Base-by-base conservation (phyloP, 2,797 vertebrate species). In the Psittacula derbiana region DNA sequence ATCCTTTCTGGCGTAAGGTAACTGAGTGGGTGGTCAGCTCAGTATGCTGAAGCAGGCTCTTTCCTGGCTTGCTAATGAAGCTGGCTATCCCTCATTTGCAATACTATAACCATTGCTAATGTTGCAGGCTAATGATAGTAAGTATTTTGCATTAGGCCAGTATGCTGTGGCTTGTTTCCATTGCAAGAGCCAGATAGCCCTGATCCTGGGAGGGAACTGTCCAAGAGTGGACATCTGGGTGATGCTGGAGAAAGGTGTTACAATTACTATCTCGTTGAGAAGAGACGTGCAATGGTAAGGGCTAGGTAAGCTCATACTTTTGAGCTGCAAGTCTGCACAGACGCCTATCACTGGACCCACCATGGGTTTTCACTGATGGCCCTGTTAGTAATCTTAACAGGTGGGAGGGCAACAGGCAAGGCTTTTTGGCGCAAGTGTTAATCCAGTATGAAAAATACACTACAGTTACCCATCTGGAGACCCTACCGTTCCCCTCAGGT, bases 381-480 rank as follows among this genome's bases (percentile, higher is more conserved):
- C 43, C 67, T 7, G 18, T 53, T 19, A 7, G 50, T 49, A 80
- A 71, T 88, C 61, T 57, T 44, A 94, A 89, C 93, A 89, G 93
- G 92, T 92, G 80, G 83, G 74, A 84, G 67, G 88, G 91, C 92
- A 87, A 75, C 87, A 70, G 74, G 89, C 87, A 64, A 73, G 47
- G 81, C 67, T 87, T 89, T 91, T 65, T 80, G 86, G 89, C 74
- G 49, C 86, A 64, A 73, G 86, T 88, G 67, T 70, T 89, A 87
- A 95, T 89, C 52, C 41, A 13, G 46, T 83, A 80, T 69, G 89
- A 90, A 70, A 84, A 86, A 84, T 38, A 31, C 58, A 23, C 82
- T 88, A 23, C 66, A 60, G 73, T 47, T 33, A 47, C 82, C 72
- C 95, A 92, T 78, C 93, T 86, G 95, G 89, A 86, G 91, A 84